Percentiles rank a stretch among this genome's conserved stretches.
Conservation (phyloP, 2,797 vertebrate species). For the Alfaro cultratus region DNA sequence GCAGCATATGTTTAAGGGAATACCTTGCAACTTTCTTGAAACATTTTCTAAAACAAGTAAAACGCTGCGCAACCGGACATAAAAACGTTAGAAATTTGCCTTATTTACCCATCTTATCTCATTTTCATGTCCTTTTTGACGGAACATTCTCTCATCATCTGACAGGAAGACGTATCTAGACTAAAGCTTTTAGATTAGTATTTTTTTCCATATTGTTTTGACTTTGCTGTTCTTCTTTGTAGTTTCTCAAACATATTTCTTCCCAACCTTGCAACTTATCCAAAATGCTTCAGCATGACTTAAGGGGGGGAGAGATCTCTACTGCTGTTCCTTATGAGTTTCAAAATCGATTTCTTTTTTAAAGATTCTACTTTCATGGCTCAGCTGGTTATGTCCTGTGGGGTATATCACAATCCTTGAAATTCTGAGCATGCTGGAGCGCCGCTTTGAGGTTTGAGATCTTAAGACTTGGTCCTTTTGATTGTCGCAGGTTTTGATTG, state of each 20-base stretch:
- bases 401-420: slow-evolving; percentile 67
- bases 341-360: slow-evolving; percentile 72
- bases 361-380: slow-evolving; percentile 73
- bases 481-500: slow-evolving; percentile 49
- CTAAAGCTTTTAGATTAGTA: slow-evolving; percentile 15
- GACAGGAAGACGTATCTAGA: slow-evolving; percentile 43
- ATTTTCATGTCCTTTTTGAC: slow-evolving; percentile 12
- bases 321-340: slow-evolving; percentile 69
- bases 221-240: slow-evolving; percentile 59
- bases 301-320: slow-evolving; percentile 58
- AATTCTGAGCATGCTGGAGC: slow-evolving; percentile 56
- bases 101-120: slow-evolving; percentile 38
- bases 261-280: slow-evolving; percentile 52
- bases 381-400: slow-evolving; percentile 70
- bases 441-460: slow-evolving; percentile 45
- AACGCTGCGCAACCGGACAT: slow-evolving; percentile 18
- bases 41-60: background rate
- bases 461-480: slow-evolving; percentile 40
- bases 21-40: background rate
- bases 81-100: slow-evolving; percentile 24
- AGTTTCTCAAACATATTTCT: slow-evolving; percentile 59
- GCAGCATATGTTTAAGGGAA: slow-evolving; percentile 11
- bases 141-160: slow-evolving; percentile 43
- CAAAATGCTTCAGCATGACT: slow-evolving; percentile 66
- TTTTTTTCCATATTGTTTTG: slow-evolving; percentile 49